Evolutionary conservation across 1,140 invertebrate species (phyloP).

Genomic region (Psix sp.): DNA sequence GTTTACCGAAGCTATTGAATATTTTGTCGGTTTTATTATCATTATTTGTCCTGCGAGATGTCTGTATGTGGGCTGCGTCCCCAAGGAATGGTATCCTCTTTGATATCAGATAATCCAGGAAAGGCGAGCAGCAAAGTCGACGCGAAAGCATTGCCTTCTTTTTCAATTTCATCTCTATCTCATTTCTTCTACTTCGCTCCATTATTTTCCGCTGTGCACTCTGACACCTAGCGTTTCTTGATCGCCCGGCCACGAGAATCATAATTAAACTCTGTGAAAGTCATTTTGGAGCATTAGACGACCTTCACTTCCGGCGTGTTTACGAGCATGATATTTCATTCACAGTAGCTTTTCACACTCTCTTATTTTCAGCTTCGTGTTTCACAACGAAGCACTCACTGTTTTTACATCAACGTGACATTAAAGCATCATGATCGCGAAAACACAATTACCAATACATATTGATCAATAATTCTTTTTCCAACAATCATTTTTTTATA

Average conservation of each 20-base stretch:
- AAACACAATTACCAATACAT: slow-evolving; percentile 36
- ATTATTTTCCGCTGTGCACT: slow-evolving; percentile 49
- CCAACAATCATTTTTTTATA: neutral
- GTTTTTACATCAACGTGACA: slow-evolving; percentile 39
- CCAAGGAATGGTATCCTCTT: slow-evolving; percentile 55
- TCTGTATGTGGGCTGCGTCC: slow-evolving; percentile 45
- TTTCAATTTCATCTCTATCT: slow-evolving; percentile 60
- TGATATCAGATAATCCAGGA: slow-evolving; percentile 64
- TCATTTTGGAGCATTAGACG: slow-evolving; percentile 58
- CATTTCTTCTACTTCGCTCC: slow-evolving; percentile 44
- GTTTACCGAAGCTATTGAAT: slow-evolving; percentile 50
- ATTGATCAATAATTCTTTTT: slow-evolving; percentile 9
- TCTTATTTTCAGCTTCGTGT: slow-evolving; percentile 23
- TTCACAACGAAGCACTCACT: slow-evolving; percentile 28
- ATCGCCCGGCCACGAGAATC: slow-evolving; percentile 58
- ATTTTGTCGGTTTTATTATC: slow-evolving; percentile 56
- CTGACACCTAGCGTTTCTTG: slow-evolving; percentile 49
- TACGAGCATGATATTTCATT: slow-evolving; percentile 57
- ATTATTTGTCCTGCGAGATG: slow-evolving; percentile 62
- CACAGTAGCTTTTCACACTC: slow-evolving; percentile 35
- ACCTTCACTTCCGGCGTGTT: slow-evolving; percentile 56
- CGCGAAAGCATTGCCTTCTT: slow-evolving; percentile 55
- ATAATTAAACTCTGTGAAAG: slow-evolving; percentile 59
- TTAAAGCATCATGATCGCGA: slow-evolving; percentile 18
- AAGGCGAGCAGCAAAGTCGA: slow-evolving; percentile 57